Base-by-base conservation (phyloP, 1,140 invertebrate genomes). In the Panonychus citri region DNA sequence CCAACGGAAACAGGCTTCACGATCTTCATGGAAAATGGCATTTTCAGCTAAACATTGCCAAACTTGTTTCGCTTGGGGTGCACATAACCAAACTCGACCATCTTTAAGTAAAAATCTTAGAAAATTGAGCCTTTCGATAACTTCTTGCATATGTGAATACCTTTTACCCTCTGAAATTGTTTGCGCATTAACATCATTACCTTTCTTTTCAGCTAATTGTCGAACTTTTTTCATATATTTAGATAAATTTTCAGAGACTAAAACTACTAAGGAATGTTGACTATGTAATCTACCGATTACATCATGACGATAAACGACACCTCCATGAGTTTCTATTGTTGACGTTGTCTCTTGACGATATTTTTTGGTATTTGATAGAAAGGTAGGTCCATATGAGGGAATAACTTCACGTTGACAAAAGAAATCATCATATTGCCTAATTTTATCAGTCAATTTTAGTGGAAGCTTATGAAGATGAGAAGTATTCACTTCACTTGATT, bases 1-100 rank as follows among this genome's bases (percentile, higher is more conserved):
- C 91, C 91, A 96, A 64, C 89, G 87, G 71, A 96, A 97, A 71
- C 91, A 96, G 3, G 88, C 84, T 70, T 97, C 91, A 43, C 90
- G 76, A 70, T 97, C 93, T 3, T 81, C 80, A 3, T 81, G 71
- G 69, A 90, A 93, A 1, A 90, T 86, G 8, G 88, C 86, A 65
- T 81, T 82, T 68, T 94, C 88, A 15, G 89, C 88, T 49, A 97
- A 73, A 69, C 87, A 93, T 62, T 87, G 80, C 93, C 93, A 97
- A 61, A 97, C 93, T 69, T 91, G 85, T 68, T 89, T 87, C 2
- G 90, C 90, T 75, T 95, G 90, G 66, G 89, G 84, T 25, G 87
- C 84, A 71, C 89, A 94, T 51, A 96, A 73, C 86, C 88, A 95
- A 27, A 96, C 69, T 68, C 91, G 86, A 25, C 89, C 88, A 73